Evolutionary conservation across 2,797 vertebrate species (phyloP).

Genomic region (Galaxias olidus): DNA sequence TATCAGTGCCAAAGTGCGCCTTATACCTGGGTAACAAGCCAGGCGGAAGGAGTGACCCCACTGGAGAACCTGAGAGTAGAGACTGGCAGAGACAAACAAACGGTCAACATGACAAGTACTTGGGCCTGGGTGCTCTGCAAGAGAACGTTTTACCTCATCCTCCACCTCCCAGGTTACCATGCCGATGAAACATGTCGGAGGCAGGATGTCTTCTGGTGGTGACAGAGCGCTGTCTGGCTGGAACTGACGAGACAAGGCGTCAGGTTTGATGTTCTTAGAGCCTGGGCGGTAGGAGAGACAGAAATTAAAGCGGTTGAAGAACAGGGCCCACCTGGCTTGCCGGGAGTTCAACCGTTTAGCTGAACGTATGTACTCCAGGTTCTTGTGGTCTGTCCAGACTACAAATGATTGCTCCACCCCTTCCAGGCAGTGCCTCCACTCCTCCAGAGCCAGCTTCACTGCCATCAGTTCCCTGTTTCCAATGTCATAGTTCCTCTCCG

Average conservation of each 20-base stretch:
- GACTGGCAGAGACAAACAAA: not conserved
- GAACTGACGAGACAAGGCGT: not conserved
- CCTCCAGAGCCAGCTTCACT: slow-evolving; percentile 1
- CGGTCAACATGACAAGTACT: not conserved
- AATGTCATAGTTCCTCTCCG: not conserved
- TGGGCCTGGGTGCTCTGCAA: not conserved
- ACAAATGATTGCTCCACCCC: not conserved
- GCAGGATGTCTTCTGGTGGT: not conserved
- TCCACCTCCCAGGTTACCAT: not conserved
- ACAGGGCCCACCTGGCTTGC: not conserved
- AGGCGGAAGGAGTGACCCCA: not conserved
- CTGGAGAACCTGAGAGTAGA: not conserved
- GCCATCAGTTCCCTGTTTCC: not conserved
- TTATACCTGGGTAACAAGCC: not conserved
- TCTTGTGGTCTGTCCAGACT: slow-evolving; percentile 1
- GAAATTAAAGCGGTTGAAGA: not conserved
- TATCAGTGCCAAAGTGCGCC: no score
- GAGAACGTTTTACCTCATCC: not conserved
- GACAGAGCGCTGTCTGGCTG: no score
- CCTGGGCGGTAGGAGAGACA: not conserved
- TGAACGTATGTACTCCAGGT: not conserved
- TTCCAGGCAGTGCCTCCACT: not conserved
- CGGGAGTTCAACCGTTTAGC: not conserved
- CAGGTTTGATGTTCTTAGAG: not conserved
- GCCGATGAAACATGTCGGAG: not conserved